These are phyloP conservation scores for Corvus cornix DNA, from an alignment of 2,113 vertebrate genomes.

Conservation along the genomic window DNA sequence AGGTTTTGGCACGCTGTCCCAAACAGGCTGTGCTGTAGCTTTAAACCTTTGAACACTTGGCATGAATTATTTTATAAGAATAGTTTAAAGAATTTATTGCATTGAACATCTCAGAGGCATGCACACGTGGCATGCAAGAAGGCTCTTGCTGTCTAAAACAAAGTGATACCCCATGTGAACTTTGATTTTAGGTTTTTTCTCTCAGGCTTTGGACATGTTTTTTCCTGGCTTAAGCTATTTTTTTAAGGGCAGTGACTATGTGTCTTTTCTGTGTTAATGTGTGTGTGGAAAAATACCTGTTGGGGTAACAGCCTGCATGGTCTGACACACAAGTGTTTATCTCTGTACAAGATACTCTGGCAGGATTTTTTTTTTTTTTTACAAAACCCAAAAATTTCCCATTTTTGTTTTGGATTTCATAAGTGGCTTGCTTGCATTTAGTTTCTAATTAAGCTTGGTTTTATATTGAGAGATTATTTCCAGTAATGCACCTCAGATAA, in stretches of 20 bases:
- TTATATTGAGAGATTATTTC: conserved; percentile 20
- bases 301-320: background rate
- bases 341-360: background rate
- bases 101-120: background rate
- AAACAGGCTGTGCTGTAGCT: background rate
- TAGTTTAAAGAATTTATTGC: background rate
- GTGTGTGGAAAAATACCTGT: background rate
- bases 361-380: background rate
- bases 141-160: background rate
- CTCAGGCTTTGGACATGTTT: background rate
- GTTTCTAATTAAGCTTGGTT: background rate
- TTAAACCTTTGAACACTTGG: background rate
- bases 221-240: background rate
- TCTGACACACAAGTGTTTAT: background rate
- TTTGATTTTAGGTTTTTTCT: background rate
- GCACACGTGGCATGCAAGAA: background rate
- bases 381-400: accelerated
- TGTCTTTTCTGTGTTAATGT: background rate
- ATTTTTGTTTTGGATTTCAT: background rate
- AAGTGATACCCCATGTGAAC: background rate
- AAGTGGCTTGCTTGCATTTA: background rate
- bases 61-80: background rate
- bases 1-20: background rate
- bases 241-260: background rate
- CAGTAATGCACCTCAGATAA: background rate